Percentiles rank a stretch among this genome's conserved stretches.
Conservation (phyloP, 2,888 invertebrate species). For the Parnassius orleans region DNA sequence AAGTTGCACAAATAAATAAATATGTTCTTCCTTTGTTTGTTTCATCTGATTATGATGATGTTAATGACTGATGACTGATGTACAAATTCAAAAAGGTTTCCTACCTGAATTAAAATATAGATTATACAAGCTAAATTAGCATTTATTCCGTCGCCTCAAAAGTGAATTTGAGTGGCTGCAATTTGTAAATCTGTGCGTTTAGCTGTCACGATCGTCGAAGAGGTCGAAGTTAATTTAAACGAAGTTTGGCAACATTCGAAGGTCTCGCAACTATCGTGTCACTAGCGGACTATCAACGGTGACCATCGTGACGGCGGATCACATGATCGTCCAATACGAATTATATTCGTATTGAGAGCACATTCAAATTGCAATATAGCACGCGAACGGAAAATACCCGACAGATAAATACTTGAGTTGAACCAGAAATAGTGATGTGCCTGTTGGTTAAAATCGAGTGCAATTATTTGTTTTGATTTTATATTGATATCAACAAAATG, state of each 20-base stretch:
- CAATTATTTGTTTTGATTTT: no score
- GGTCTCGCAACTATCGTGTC: conserved; percentile 11
- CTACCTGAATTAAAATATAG: no score
- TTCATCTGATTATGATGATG: no score
- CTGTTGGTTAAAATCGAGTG: neutral
- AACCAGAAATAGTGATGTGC: conserved; percentile 17
- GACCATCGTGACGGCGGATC: conserved; percentile 38
- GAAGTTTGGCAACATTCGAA: conserved; percentile 12
- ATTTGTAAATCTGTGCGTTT: neutral
- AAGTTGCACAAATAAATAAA: no score
- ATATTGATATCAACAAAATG: no score
- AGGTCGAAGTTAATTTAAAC: neutral
- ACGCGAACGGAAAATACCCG: conserved; percentile 71
- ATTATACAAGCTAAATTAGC: no score
- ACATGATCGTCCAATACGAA: conserved; percentile 49
- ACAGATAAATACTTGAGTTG: conserved; percentile 43
- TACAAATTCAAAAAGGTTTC: no score
- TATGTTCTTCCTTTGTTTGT: no score
- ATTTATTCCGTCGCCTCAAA: no score
- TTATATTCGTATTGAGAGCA: conserved; percentile 80
- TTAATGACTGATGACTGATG: neutral
- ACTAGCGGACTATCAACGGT: conserved; percentile 37
- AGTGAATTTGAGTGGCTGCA: no score
- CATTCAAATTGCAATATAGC: conserved; percentile 75
- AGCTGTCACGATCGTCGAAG: neutral